Evolutionary conservation across 2,113 vertebrate genomes (phyloP), one percentile per base, ranked within the genome.

Genomic region (Castor canadensis): DNA sequence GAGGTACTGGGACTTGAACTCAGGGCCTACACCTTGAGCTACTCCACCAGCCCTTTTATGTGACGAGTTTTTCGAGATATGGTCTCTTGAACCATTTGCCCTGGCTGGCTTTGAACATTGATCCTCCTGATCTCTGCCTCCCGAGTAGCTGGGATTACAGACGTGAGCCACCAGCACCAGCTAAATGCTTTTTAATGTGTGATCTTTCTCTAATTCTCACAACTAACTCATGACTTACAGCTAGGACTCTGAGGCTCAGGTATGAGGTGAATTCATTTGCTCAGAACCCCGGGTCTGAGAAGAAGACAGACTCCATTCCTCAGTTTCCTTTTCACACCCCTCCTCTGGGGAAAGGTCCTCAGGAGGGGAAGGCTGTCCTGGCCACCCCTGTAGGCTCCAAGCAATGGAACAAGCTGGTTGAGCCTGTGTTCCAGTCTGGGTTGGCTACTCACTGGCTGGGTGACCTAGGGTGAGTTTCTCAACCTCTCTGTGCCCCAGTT

Each of bases 401-500:
- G 87, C 64, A 91, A 32, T 24, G 58, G 79, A 60, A 16, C 7
- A 43, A 95, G 84, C 80, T 86, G 76, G 38, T 30, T 56, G 45
- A 84, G 77, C 89, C 58, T 76, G 66, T 6, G 24, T 81, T 95
- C 93, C 90, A 40, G 54, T 84, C 52, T 32, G 16, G 26, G 52
- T 76, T 97, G 92, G 88, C 80, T 87, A 35, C 22, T 92, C 60
- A 60, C 84, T 56, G 92, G 81, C 96, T 97, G 94, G 77, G 94
- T 88, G 72, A 95, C 91, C 66, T 81, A 95, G 76, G 81, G 69
- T 54, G 69, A 92, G 91, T 97, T 96, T 95, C 96, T 95, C 95
- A 97, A 95, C 96, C 88, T 97, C 90, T 97, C 96, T 96, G 96
- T 97, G 96, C 77, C 88, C 96, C 72, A 91, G 90, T 95, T 97